Percentiles rank a stretch among this genome's conserved stretches.
phyloP scores from a whole-genome alignment of 2,113 vertebrate species.

The Phrynocephalus versicolor region DNA sequence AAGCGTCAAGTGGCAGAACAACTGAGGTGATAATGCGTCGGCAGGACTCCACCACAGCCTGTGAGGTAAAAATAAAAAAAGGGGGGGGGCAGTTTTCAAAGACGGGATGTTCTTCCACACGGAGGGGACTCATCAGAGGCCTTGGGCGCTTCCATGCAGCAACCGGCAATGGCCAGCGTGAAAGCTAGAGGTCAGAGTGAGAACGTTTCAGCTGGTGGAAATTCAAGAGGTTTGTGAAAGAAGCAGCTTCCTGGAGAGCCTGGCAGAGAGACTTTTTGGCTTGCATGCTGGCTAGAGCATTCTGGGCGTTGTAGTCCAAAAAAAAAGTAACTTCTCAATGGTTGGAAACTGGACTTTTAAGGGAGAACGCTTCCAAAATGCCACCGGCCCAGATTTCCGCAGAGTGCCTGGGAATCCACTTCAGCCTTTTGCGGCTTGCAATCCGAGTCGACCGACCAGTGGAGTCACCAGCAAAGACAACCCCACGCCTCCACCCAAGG shows the following conservation, averaged over 20 bases:
- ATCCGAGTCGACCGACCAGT: too few species aligned
- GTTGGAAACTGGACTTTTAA: neutral
- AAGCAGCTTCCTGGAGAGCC: neutral
- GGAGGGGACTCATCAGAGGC: neutral
- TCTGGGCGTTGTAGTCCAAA: neutral
- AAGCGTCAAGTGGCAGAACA: neutral
- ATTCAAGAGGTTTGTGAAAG: neutral
- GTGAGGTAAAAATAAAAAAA: slow-evolving; percentile 27
- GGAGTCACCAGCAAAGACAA: neutral
- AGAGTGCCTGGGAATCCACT: neutral
- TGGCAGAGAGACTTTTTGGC: neutral
- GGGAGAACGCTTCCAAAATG: too few species aligned
- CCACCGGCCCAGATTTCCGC: neutral
- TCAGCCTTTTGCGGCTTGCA: neutral
- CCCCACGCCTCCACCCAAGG: neutral
- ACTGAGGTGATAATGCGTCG: neutral
- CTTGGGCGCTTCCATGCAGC: neutral
- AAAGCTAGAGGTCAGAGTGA: neutral
- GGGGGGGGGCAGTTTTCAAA: neutral
- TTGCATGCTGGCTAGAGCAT: neutral
- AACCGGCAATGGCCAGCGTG: neutral
- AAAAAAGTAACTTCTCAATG: neutral
- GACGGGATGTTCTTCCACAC: neutral
- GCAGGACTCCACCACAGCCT: slow-evolving; percentile 7
- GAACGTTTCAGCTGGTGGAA: neutral